phyloP scores from a whole-genome alignment of 2,113 vertebrate species.

The Phalacrocorax pelagicus region DNA sequence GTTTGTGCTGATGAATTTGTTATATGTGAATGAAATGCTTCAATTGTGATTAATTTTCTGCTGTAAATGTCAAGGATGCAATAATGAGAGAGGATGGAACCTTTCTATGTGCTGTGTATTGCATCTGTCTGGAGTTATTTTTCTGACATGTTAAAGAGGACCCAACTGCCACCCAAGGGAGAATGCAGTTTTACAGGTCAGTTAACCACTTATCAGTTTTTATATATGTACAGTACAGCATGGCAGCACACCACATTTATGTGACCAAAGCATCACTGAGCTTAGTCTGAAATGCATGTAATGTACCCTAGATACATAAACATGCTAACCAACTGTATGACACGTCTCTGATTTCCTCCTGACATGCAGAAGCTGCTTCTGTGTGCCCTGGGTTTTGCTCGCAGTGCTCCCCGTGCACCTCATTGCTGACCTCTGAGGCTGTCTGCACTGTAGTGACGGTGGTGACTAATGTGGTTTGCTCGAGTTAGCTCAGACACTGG shows the following conservation, averaged over 20 bases:
- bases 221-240: not conserved
- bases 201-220: not conserved
- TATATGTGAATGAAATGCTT: constrained; percentile 46
- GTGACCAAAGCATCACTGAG: not conserved
- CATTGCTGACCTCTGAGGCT: not conserved
- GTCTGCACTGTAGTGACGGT: not conserved
- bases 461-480: not conserved
- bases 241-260: not conserved
- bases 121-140: constrained; percentile 24
- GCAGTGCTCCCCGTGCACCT: not conserved
- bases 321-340: not conserved
- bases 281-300: not conserved
- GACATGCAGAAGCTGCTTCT: not conserved
- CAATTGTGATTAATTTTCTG: constrained; percentile 62
- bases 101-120: not conserved
- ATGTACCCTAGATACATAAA: not conserved
- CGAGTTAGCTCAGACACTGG: not conserved
- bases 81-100: constrained; percentile 43
- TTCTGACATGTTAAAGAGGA: constrained; percentile 37
- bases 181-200: constrained; percentile 48
- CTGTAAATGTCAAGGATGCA: constrained; percentile 52
- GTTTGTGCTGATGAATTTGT: constrained; percentile 36
- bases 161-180: constrained; percentile 27
- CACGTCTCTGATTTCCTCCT: not conserved
- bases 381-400: not conserved